Evolutionary conservation across 2,888 invertebrate species (phyloP), one percentile per base, ranked within the genome.

Genomic region (Cylloceria caligata): DNA sequence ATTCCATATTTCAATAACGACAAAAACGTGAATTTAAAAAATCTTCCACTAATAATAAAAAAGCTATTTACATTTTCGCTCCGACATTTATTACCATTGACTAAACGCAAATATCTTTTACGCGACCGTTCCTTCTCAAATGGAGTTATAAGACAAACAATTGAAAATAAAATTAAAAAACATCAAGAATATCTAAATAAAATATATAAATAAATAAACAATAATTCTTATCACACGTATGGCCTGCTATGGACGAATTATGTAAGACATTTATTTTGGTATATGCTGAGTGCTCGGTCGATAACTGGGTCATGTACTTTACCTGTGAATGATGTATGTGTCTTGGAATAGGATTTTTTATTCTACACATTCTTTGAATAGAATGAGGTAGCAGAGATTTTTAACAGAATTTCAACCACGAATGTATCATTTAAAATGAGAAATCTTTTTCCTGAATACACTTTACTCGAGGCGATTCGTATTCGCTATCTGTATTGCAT

Each of bases 231-330:
- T 11, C 9, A 7, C 6, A 1, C 6, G 39, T 34, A 34, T 34
- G 34, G 4, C 39, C 39, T 21, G 3, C 1, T 5, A 21, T 7
- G 49, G 49, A 6, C 49, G 21, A 49, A 16, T 21, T 19, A 5
- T 16, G 16, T 16, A 21, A 16, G 21, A 19, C 16, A 49, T 49
- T 49, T 49, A 49, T 49, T 49, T 49, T 21, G 49, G 49, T 19
- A 49, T 49, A 7, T 21, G 49, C 19, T 19, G 3, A 21, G 5
- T 21, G 45, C n/a, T 45, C 5, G 45, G 45, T 49, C 49, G 49
- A 49, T 49, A 49, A 49, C 49, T 19, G 49, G 49, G 49, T 49
- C 49, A 16, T 19, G 19, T 21, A 49, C 49, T 6, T 49, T 21
- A 16, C 19, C 7, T 49, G 5, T 6, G 19, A 5, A 21, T 4